These are phyloP conservation scores for Agrilus biguttatus DNA, from an alignment of 2,888 invertebrate genomes.

Conservation along the genomic window DNA sequence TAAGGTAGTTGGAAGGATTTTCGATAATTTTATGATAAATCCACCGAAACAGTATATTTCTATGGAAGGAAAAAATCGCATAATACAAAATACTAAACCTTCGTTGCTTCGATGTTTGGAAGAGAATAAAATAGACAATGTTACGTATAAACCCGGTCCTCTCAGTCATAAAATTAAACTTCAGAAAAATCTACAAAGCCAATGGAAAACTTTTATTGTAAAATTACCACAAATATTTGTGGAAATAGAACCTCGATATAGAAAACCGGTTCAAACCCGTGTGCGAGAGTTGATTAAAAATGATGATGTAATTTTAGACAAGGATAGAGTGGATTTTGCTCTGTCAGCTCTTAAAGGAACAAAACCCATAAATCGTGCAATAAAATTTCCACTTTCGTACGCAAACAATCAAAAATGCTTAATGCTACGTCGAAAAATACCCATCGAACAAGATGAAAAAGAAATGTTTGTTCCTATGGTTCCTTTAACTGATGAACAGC, in stretches of 20 bases:
- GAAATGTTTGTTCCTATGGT: background rate
- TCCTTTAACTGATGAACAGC: background rate
- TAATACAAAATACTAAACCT: conserved; percentile 1
- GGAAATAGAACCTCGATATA: conserved; percentile 34
- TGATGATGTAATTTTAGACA: conserved; percentile 31
- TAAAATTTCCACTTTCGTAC: conserved; percentile 44
- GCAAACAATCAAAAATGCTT: conserved; percentile 41
- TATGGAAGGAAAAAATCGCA: background rate
- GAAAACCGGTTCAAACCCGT: conserved; percentile 32
- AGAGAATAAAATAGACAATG: conserved; percentile 16
- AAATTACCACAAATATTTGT: conserved; percentile 37
- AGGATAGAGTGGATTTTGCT: conserved; percentile 41
- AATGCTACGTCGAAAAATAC: conserved; percentile 28
- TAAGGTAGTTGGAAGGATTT: too few species aligned
- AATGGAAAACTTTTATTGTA: conserved; percentile 34
- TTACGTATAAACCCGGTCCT: conserved; percentile 43
- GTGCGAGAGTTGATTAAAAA: conserved; percentile 29
- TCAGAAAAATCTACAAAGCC: conserved; percentile 31
- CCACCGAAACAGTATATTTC: background rate
- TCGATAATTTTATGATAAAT: too few species aligned
- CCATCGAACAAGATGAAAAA: background rate
- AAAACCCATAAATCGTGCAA: conserved; percentile 22
- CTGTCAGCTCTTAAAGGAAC: conserved; percentile 33
- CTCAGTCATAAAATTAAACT: conserved; percentile 34
- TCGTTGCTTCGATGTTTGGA: conserved; percentile 3